Conservation (phyloP, 2,113 vertebrate genomes). For the Herpailurus yagouaroundi region DNA sequence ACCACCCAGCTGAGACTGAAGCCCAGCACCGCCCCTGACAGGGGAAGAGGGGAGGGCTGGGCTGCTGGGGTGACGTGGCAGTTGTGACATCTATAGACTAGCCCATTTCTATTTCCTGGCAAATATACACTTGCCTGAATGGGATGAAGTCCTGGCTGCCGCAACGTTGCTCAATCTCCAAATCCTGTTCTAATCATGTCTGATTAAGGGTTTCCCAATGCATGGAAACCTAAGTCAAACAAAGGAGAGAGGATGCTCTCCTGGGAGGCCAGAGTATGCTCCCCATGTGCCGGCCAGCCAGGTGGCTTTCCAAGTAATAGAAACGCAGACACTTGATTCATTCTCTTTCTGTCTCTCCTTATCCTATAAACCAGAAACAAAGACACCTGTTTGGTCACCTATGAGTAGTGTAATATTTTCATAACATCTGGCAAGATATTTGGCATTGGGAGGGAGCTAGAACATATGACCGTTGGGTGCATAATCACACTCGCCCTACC, state of each 20-base stretch:
- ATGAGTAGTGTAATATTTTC: rapidly evolving
- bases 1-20: background rate
- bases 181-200: background rate
- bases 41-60: background rate
- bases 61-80: background rate
- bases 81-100: background rate
- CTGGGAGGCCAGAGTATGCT: rapidly evolving
- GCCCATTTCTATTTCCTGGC: background rate
- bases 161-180: background rate
- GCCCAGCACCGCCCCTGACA: too few relatives aligned
- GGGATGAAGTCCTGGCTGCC: background rate
- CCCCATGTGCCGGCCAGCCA: rapidly evolving
- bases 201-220: background rate
- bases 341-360: background rate
- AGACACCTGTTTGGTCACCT: background rate
- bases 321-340: background rate
- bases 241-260: background rate
- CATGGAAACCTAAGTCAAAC: background rate
- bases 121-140: background rate
- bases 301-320: background rate
- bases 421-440: background rate
- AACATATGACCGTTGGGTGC: background rate
- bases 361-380: background rate
- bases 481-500: background rate
- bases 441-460: background rate